phyloP scores from a whole-genome alignment of 1,140 invertebrate genomes.

The Hypsibius dujardini region DNA sequence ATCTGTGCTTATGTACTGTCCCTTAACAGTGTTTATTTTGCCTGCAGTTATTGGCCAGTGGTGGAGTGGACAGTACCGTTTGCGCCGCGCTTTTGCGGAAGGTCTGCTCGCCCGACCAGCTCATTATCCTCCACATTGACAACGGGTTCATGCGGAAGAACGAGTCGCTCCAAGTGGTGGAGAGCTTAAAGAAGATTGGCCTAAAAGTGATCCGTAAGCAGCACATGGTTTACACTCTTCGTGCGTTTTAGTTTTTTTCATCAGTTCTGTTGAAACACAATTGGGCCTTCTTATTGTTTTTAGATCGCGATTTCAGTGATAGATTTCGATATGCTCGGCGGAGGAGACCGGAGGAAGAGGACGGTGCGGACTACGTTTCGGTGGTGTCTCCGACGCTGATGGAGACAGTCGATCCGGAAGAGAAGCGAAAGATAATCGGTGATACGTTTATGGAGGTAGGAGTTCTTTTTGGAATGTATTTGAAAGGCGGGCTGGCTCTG shows the following conservation, averaged over 20 bases:
- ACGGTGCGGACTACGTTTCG: neutral
- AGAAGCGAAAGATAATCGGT: slow-evolving; percentile 6
- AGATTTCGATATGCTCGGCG: neutral
- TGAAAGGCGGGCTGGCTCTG: neutral
- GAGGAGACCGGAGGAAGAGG: neutral
- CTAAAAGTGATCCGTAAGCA: neutral
- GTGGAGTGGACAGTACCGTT: neutral
- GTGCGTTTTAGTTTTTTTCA: neutral
- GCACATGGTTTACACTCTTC: neutral
- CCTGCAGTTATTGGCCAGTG: neutral
- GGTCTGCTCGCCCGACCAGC: neutral
- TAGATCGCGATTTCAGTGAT: slow-evolving; percentile 6
- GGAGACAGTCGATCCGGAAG: neutral
- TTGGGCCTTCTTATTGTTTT: neutral
- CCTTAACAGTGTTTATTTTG: neutral
- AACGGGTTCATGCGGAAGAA: slow-evolving; percentile 9
- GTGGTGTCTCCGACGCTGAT: neutral
- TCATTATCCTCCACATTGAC: neutral
- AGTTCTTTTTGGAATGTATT: neutral
- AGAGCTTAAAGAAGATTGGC: neutral
- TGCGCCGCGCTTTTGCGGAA: neutral
- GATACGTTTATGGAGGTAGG: slow-evolving; percentile 6
- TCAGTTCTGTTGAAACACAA: neutral
- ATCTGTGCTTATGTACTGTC: no score
- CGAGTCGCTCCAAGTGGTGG: neutral